Base-by-base conservation (phyloP, 2,113 vertebrate genomes). In the Corydoras sp. region DNA sequence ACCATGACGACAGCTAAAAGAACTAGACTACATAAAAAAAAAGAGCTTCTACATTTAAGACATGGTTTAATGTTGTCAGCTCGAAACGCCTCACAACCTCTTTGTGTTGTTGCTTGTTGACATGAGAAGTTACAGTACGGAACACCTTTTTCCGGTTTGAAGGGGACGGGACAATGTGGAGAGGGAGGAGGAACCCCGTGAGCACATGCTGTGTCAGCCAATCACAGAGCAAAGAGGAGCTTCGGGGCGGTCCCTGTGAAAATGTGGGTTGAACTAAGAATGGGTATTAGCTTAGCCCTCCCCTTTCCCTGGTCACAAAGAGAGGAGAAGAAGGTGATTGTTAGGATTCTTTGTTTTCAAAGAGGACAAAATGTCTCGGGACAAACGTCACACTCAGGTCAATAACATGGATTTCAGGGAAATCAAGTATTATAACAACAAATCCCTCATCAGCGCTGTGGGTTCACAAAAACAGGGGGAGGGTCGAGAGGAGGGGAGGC, bases 331-430 rank as follows among this genome's bases (percentile, higher is more conserved):
- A 73, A 8, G 56, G 59, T 24, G 48, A 14, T 60, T 77, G 77
- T 59, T 78, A 86, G 69, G 66, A 81, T 79, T 71, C 71, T 85
- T 84, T 85, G 77, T 84, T 76, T 77, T 82, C 79, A 51, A 5
- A 43, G 35, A 43, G 35, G 75, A 88, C 85, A 84, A 71, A 83
- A 79, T 83, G 85, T 87, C 77, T 83, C 73, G 3, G 30, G 67
- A 68, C 71, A 71, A n/a, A 71, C 62, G 74, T 77, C 73, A 70
- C 67, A 73, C 61, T 62, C 10, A 7, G 79, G 66, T 81, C 73
- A 77, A 69, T 50, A 15, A 65, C 53, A 15, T 12, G n/a, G 12
- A 53, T 67, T 67, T 68, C 30, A 55, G 30, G 14, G 55, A 56
- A 77, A 71, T 7, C 4, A 56, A 51, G 54, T 68, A 49, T 51